phyloP scores from a whole-genome alignment of 2,888 invertebrate genomes.

The Phengaris arion region DNA sequence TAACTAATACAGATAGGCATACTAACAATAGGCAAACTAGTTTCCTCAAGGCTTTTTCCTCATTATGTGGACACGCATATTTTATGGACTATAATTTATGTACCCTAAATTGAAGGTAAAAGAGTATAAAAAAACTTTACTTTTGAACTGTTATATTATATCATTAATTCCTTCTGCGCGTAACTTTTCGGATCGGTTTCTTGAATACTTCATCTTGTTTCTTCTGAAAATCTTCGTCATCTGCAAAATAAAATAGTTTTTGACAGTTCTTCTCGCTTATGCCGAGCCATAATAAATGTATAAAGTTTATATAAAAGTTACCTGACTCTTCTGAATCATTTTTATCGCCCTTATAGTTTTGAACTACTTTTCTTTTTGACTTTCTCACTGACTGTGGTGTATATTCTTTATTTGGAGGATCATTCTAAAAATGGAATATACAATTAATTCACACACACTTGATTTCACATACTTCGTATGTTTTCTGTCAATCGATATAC shows the following conservation, averaged over 20 bases:
- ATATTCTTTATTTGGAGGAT: slow-evolving; percentile 54
- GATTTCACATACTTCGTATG: too few species aligned
- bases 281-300: background rate
- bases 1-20: slow-evolving; percentile 55
- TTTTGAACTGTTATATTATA: background rate
- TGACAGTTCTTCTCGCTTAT: background rate
- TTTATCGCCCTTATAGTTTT: slow-evolving; percentile 47
- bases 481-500: too few species aligned
- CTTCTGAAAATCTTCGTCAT: slow-evolving; percentile 62
- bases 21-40: too few species aligned
- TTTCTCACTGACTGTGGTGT: slow-evolving; percentile 63
- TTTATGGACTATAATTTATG: background rate
- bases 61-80: background rate
- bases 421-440: slow-evolving; percentile 54
- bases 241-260: slow-evolving; percentile 47
- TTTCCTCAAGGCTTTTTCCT: background rate
- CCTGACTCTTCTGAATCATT: slow-evolving; percentile 68
- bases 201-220: slow-evolving; percentile 69
- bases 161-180: slow-evolving; percentile 58
- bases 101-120: background rate
- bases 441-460: background rate
- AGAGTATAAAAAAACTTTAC: background rate
- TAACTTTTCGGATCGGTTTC: slow-evolving; percentile 64
- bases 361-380: slow-evolving; percentile 56
- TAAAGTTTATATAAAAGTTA: slow-evolving; percentile 41